Evolutionary conservation across 2,888 invertebrate species (phyloP).

Genomic region (Agrenia bidenticulata): DNA sequence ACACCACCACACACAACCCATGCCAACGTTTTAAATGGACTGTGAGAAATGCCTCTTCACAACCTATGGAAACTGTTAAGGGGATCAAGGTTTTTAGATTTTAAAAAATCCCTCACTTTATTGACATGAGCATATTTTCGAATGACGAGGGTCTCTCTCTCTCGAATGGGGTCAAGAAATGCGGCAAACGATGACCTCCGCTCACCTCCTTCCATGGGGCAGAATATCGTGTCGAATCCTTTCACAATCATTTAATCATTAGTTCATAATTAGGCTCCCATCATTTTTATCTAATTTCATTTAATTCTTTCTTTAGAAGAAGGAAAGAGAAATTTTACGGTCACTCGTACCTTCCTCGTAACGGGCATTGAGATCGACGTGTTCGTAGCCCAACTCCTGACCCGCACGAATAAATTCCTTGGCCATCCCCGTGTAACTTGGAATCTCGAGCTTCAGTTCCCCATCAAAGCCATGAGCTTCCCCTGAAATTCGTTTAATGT

Average conservation of each 20-base stretch:
- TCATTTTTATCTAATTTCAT: background rate
- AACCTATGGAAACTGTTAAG: too few species aligned
- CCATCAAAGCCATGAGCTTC: conserved; percentile 43
- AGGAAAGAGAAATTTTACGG: too few species aligned
- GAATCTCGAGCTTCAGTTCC: conserved; percentile 35
- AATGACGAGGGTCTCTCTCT: conserved; percentile 36
- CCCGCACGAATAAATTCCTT: conserved; percentile 43
- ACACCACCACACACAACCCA: too few species aligned
- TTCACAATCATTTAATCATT: background rate
- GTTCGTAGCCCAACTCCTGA: conserved; percentile 44
- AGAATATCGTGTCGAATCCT: conserved; percentile 44
- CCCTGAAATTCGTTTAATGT: too few species aligned
- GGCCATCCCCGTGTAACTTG: conserved; percentile 43
- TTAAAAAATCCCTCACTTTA: conserved; percentile 36
- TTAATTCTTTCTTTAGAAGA: background rate
- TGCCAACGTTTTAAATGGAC: too few species aligned
- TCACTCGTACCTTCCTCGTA: conserved; percentile 41
- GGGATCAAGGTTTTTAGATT: too few species aligned
- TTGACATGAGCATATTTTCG: conserved; percentile 41
- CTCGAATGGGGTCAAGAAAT: conserved; percentile 37
- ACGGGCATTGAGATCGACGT: conserved; percentile 43
- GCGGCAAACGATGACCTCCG: conserved; percentile 30
- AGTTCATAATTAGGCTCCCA: background rate
- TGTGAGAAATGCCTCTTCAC: too few species aligned
- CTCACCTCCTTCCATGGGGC: conserved; percentile 40